Base-by-base conservation (phyloP, 2,797 vertebrate species). In the Urophycis tenuis region DNA sequence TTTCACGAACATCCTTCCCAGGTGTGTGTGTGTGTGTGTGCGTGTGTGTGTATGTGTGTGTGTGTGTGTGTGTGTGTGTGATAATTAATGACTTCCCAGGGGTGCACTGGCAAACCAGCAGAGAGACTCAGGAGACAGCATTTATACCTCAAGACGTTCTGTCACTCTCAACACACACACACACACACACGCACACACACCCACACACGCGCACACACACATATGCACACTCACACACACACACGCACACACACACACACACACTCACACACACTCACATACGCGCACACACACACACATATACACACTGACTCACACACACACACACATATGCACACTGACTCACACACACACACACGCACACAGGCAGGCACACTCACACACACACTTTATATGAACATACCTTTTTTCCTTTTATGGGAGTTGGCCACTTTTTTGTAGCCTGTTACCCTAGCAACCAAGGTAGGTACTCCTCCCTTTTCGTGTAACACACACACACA, bases 71-170 rank as follows among this genome's bases (percentile, higher is more conserved):
- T 41, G 49, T 67, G 74, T 67, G 53, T 67, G 53, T 36, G 49
- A 67, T 14, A 5, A 35, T 76, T 86, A 83, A 88, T 85, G 78
- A 87, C 77, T 10, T 79, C 84, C 83, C 79, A 4, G 22, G 34
- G 74, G 74, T 34, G 53, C 78, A 53, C 39, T 36, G n/a, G 8
- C 71, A 41, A 49, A 64, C 9, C 5, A 64, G 74, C 35, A 74
- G 2, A 74, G 31, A 17, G 29, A 36, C 75, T 71, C 14, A 41
- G 39, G 2, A 77, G 77, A 19, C 22, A 3, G 19, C 19, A 53
- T n/a, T 60, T 79, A 75, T 30, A 76, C 25, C 72, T 73, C 64
- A 25, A 9, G 14, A 35, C 78, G 75, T 22, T 53, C 45, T 75
- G 41, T 60, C 73, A 35, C 31, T 34, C 76, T 29, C n/a, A 30